Conservation (phyloP, 2,888 invertebrate species). For the Tortricodes alternella region DNA sequence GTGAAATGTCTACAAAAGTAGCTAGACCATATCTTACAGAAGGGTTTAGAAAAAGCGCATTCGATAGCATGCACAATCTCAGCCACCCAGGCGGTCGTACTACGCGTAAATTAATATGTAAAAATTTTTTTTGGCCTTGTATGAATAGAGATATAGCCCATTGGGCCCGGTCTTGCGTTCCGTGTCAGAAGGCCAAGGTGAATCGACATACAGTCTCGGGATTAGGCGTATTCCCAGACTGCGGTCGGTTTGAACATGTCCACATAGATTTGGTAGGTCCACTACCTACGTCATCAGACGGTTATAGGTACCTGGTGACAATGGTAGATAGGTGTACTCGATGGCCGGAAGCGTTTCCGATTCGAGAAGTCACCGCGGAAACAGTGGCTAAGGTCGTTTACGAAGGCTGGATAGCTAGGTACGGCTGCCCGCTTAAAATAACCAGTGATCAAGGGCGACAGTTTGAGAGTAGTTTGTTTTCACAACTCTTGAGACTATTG, state of each 20-base stretch:
- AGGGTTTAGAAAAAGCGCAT: background rate
- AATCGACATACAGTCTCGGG: background rate
- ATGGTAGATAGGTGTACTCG: slow-evolving; percentile 37
- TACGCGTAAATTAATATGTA: background rate
- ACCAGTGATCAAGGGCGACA: slow-evolving; percentile 25
- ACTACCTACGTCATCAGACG: slow-evolving; percentile 30
- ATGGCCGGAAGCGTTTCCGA: slow-evolving; percentile 39
- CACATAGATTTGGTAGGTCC: slow-evolving; percentile 39
- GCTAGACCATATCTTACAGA: slow-evolving; percentile 23
- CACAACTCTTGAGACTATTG: slow-evolving; percentile 29
- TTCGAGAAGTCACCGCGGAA: slow-evolving; percentile 34
- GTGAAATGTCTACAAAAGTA: slow-evolving; percentile 9
- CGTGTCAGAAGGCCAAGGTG: slow-evolving; percentile 2
- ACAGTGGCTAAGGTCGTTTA: slow-evolving; percentile 33
- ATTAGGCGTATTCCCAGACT: slow-evolving; percentile 18
- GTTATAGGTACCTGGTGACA: slow-evolving; percentile 35
- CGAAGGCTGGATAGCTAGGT: slow-evolving; percentile 31
- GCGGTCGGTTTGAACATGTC: slow-evolving; percentile 34
- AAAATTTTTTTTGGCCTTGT: background rate
- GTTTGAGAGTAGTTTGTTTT: slow-evolving; percentile 35
- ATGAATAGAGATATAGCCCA: background rate
- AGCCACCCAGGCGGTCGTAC: slow-evolving; percentile 20
- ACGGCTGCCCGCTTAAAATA: background rate
- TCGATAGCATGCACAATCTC: slow-evolving; percentile 16
- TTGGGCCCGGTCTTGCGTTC: background rate